Conservation (phyloP, 2,797 vertebrate species). For the Lophotriccus pileatus region DNA sequence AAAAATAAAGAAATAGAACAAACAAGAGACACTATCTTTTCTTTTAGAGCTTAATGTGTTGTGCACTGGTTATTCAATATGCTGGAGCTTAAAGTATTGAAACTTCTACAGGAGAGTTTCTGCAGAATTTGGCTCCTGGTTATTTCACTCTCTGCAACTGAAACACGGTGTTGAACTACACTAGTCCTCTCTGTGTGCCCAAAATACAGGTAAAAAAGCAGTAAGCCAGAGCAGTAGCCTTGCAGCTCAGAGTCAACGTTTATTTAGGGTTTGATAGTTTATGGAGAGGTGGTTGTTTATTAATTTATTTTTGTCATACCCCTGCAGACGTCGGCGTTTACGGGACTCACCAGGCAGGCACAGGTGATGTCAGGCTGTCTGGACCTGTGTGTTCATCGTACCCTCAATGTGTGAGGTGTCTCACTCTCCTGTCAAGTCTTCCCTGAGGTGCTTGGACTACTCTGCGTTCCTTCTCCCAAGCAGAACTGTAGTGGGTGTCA, state of each 20-base stretch:
- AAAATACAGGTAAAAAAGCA: not conserved
- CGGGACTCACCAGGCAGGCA: not conserved
- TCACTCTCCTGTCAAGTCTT: not conserved
- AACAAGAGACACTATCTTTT: conserved; percentile 18
- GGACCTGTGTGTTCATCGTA: rapidly evolving
- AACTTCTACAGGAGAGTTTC: not conserved
- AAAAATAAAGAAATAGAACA: conserved; percentile 63
- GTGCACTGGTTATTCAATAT: not conserved
- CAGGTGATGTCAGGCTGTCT: not conserved
- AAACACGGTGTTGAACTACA: not conserved
- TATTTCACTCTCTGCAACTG: not conserved
- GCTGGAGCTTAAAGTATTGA: not conserved
- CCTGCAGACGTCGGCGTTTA: rapidly evolving
- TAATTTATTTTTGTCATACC: not conserved
- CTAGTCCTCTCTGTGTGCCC: not conserved
- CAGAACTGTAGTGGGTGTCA: not conserved
- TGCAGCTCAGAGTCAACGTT: not conserved
- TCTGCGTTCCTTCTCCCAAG: not conserved
- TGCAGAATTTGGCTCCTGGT: not conserved
- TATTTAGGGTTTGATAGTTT: not conserved
- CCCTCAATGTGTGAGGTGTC: not conserved
- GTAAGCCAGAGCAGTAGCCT: not conserved
- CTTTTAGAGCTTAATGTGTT: not conserved
- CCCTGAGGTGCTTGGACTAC: not conserved
- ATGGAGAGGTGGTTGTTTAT: not conserved